These are phyloP conservation scores for Patella caerulea DNA, from an alignment of 2,888 invertebrate species.

Conservation along the genomic window DNA sequence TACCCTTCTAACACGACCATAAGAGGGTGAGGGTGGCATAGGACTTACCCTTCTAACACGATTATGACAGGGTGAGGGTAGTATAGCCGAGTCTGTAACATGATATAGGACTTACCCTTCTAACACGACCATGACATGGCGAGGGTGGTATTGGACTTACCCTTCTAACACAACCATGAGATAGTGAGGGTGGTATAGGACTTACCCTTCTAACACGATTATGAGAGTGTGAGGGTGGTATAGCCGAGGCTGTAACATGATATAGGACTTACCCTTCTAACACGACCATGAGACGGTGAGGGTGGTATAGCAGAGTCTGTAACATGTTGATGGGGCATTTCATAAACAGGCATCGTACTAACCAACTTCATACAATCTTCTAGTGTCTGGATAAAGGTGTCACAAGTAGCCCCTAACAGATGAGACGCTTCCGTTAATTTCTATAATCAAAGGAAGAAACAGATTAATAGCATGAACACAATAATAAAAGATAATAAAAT, in stretches of 20 bases:
- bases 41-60: too few species aligned
- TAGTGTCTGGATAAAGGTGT: conserved; percentile 85
- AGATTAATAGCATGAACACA: too few species aligned
- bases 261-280: conserved; percentile 19
- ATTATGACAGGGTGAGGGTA: too few species aligned
- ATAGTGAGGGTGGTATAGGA: background rate
- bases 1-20: conserved; percentile 24
- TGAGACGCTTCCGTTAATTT: conserved; percentile 78
- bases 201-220: conserved; percentile 21
- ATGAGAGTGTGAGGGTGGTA: conserved; percentile 48
- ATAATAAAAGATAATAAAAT: too few species aligned
- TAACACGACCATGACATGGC: conserved; percentile 33
- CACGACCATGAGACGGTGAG: conserved; percentile 39
- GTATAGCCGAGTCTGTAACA: conserved; percentile 44
- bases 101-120: conserved; percentile 13
- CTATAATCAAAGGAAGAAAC: conserved; percentile 47
- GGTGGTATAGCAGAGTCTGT: conserved; percentile 49
- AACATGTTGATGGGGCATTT: conserved; percentile 46
- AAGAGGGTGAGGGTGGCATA: conserved; percentile 50
- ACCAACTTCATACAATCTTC: conserved; percentile 82
- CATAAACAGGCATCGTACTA: conserved; percentile 49
- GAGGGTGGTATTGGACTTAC: conserved; percentile 39
- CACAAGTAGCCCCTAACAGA: conserved; percentile 84
- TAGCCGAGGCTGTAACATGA: conserved; percentile 36
- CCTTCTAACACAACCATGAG: too few species aligned